Evolutionary conservation across 2,113 vertebrate species (phyloP).

Genomic region (Telmatochromis sp.): DNA sequence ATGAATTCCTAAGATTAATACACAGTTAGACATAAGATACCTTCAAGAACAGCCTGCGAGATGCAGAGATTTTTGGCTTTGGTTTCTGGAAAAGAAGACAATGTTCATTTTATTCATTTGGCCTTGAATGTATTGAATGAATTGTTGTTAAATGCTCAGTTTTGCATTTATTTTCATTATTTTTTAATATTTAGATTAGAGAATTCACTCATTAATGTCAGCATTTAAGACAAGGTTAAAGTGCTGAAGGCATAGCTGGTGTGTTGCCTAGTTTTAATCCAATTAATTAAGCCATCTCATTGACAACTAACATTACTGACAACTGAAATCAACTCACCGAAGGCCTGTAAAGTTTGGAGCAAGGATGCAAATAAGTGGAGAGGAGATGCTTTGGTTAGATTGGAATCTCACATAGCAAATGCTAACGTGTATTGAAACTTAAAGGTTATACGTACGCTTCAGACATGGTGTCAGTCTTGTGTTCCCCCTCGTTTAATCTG

Average conservation of each 20-base stretch:
- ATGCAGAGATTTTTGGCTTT: constrained; percentile 70
- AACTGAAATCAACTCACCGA: constrained; percentile 34
- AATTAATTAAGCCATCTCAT: not conserved
- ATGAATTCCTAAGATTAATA: not conserved
- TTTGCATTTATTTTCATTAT: not conserved
- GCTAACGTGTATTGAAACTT: not conserved
- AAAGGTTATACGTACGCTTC: constrained; percentile 54
- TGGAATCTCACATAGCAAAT: not conserved
- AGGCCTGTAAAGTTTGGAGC: not conserved
- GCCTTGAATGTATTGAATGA: not conserved
- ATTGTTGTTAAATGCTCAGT: not conserved
- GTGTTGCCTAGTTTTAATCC: not conserved
- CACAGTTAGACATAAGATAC: constrained; percentile 12
- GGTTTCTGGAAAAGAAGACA: constrained; percentile 41
- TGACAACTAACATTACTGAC: not conserved
- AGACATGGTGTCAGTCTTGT: constrained; percentile 57
- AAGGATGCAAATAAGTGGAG: not conserved
- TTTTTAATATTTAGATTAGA: not conserved
- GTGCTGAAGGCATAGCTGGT: not conserved
- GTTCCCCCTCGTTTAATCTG: not conserved
- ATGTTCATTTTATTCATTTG: not conserved
- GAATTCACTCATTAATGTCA: not conserved
- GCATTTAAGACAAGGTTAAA: not conserved
- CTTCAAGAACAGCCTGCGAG: constrained; percentile 70
- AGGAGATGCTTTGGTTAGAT: not conserved